Conservation (phyloP, 1,140 invertebrate species). For the Ceratina calcarata region DNA sequence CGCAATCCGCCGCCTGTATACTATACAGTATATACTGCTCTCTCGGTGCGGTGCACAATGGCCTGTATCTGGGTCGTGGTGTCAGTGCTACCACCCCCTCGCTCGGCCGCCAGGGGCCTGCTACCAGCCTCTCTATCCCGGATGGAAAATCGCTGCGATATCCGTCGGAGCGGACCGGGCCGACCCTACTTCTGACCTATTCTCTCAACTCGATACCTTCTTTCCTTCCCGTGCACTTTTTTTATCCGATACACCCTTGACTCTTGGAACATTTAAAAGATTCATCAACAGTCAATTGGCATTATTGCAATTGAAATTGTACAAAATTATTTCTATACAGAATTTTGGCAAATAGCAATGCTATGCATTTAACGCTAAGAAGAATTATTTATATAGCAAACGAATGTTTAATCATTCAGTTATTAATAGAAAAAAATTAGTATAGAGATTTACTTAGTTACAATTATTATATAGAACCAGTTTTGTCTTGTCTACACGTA, state of each 20-base stretch:
- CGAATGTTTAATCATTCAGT: too few species aligned
- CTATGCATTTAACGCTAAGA: too few species aligned
- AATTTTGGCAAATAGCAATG: too few species aligned
- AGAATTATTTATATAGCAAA: too few species aligned
- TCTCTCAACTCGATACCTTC: not conserved
- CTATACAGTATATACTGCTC: conserved; percentile 58
- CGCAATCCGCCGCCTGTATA: conserved; percentile 30
- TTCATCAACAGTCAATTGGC: not conserved
- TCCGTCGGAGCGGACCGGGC: conserved; percentile 16
- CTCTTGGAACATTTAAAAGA: not conserved
- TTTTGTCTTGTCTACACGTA: too few species aligned
- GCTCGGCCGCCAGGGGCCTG: conserved; percentile 47
- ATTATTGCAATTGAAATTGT: too few species aligned
- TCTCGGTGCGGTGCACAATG: conserved; percentile 65
- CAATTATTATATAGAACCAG: too few species aligned
- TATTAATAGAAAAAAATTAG: too few species aligned
- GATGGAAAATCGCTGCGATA: conserved; percentile 48
- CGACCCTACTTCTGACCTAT: conserved; percentile 1
- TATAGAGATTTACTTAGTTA: too few species aligned
- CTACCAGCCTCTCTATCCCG: conserved; percentile 50
- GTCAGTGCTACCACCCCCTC: conserved; percentile 70
- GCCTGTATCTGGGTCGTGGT: conserved; percentile 73
- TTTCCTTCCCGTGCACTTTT: too few species aligned
- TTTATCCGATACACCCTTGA: not conserved
- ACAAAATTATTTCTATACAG: too few species aligned